These are phyloP conservation scores for Novumbra hubbsi DNA, from an alignment of 2,797 vertebrate genomes.

Conservation along the genomic window DNA sequence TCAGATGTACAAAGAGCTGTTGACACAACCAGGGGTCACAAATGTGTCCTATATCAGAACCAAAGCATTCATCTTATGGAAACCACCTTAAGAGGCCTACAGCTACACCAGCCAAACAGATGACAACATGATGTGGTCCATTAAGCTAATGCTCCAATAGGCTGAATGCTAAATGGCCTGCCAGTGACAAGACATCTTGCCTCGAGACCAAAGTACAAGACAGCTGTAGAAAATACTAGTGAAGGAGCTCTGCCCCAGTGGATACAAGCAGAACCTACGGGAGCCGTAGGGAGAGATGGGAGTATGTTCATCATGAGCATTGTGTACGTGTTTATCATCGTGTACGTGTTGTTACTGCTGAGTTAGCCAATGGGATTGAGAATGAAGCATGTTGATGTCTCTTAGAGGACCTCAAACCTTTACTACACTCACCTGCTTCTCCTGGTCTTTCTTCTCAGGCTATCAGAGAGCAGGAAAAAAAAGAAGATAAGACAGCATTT, in stretches of 20 bases:
- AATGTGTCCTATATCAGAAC: background rate
- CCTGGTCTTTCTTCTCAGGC: slow-evolving; percentile 45
- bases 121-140: slow-evolving; percentile 38
- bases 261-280: slow-evolving; percentile 36
- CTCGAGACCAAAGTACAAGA: background rate
- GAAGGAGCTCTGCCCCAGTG: slow-evolving; percentile 16
- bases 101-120: slow-evolving; percentile 23
- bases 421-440: slow-evolving; percentile 55
- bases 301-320: slow-evolving; percentile 14
- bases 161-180: slow-evolving; percentile 42
- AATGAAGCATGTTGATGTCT: background rate
- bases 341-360: background rate
- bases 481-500: slow-evolving; percentile 23
- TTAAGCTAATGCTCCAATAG: slow-evolving; percentile 47
- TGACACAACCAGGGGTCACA: background rate
- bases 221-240: slow-evolving; percentile 26
- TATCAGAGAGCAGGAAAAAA: slow-evolving; percentile 26
- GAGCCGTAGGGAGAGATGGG: slow-evolving; percentile 10
- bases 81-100: slow-evolving; percentile 18
- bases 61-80: slow-evolving; percentile 36
- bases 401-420: background rate
- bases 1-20: slow-evolving; percentile 16
- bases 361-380: background rate
- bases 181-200: slow-evolving; percentile 15
- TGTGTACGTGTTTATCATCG: background rate